Evolutionary conservation across 2,797 vertebrate genomes (phyloP), one percentile per base, ranked within the genome.

Genomic region (Florisuga fusca): DNA sequence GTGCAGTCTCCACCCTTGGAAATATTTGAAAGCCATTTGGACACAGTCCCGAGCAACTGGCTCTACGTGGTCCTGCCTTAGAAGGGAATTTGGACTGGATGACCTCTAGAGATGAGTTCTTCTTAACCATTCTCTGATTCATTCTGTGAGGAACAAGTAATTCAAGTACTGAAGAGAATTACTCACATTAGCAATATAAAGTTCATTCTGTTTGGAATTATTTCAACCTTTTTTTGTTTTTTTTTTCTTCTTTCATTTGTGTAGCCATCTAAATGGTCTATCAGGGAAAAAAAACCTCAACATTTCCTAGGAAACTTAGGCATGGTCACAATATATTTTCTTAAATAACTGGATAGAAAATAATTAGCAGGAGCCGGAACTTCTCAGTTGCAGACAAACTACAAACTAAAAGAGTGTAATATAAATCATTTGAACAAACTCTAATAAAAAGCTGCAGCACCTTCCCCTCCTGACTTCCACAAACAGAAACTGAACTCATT

Each of bases 211-310:
- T 25, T 25, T 3, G 4, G 26, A 53, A 76, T 8, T 4, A 48
- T 59, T 64, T 87, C 27, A 55, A 41, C 21, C 3, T 36, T 38
- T 36, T 41, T 31, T 61, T 45, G 23, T 22, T 48, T 20, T 21
- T 48, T 62, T n/a, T 22, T 8, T 21, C 22, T 62, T 33, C 19
- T n/a, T 59, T 23, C 6, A 15, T 33, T 75, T 53, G 10, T 69
- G 36, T 27, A 63, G 36, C 6, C 6, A n/a, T 21, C 33, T 7
- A 64, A 29, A 45, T 58, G 8, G 51, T 83, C 13, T 17, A 23
- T 16, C 15, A 19, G n/a, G 80, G 1, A 46, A 73, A 90, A 53
- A 38, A 4, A 53, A 23, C 0, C 0, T 1, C 25, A 71, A 2
- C 8, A 2, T 51, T 59, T 50, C 58, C 6, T 12, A 51, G 55